Conservation (phyloP, 2,113 vertebrate genomes). For the Oxyruncus cristatus region DNA sequence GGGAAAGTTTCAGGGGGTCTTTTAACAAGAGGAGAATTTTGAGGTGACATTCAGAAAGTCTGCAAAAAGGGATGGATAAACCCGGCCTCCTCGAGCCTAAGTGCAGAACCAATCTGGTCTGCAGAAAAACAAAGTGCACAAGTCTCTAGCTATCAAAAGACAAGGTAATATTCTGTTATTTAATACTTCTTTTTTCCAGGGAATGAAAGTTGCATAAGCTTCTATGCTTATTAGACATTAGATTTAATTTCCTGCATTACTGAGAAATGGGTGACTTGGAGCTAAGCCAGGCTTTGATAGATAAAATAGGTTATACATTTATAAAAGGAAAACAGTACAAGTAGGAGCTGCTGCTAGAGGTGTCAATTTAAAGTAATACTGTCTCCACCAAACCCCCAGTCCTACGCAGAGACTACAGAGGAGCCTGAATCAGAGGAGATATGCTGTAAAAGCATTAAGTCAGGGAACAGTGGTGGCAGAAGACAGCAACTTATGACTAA, state of each 20-base stretch:
- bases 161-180: background rate
- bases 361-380: background rate
- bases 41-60: background rate
- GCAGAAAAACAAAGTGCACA: background rate
- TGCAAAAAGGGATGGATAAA: background rate
- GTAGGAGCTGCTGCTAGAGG: background rate
- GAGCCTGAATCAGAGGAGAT: background rate
- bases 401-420: background rate
- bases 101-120: background rate
- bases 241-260: slow-evolving; percentile 25
- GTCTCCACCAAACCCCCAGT: background rate
- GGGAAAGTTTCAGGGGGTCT: background rate
- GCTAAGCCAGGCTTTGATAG: background rate
- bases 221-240: background rate
- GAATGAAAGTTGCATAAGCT: background rate
- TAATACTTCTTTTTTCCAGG: background rate
- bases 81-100: background rate
- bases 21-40: background rate
- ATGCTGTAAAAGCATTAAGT: background rate
- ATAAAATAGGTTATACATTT: background rate
- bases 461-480: background rate
- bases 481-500: background rate
- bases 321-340: slow-evolving; percentile 5
- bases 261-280: slow-evolving; percentile 31
- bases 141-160: background rate